Evolutionary conservation across 2,888 invertebrate genomes (phyloP).

Genomic region (Dendrolimus houi): DNA sequence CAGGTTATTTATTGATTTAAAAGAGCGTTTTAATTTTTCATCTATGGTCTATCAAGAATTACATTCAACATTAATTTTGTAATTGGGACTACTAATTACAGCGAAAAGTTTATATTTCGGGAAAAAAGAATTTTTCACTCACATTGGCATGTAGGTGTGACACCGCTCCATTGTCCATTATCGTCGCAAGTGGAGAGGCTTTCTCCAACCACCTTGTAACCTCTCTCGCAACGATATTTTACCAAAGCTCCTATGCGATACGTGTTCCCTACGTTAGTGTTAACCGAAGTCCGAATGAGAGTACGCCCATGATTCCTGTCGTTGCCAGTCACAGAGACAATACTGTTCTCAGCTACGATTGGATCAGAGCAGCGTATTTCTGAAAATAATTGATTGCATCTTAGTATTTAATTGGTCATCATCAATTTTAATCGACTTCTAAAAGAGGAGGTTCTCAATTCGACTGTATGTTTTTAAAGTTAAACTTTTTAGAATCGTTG

Average conservation of each 20-base stretch:
- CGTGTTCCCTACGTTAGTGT: slow-evolving; percentile 81
- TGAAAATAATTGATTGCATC: slow-evolving; percentile 28
- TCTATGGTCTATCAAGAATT: not conserved
- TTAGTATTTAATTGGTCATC: too few relatives aligned
- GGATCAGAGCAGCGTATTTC: slow-evolving; percentile 94
- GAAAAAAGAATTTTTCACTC: slow-evolving; percentile 42
- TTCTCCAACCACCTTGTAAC: slow-evolving; percentile 91
- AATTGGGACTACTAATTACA: too few relatives aligned
- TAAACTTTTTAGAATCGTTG: too few relatives aligned
- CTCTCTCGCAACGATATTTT: slow-evolving; percentile 92
- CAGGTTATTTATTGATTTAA: too few relatives aligned
- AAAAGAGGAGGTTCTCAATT: too few relatives aligned
- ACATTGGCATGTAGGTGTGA: slow-evolving; percentile 90
- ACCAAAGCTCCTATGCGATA: slow-evolving; percentile 91
- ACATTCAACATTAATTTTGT: not conserved
- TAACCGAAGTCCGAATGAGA: slow-evolving; percentile 83
- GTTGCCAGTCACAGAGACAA: slow-evolving; percentile 92
- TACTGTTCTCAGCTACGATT: slow-evolving; percentile 87
- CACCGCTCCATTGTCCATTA: slow-evolving; percentile 89
- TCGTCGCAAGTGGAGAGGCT: slow-evolving; percentile 91
- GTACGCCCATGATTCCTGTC: slow-evolving; percentile 93
- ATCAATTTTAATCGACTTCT: too few relatives aligned
- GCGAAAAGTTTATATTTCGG: not conserved
- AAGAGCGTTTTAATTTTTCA: too few relatives aligned
- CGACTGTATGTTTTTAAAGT: too few relatives aligned